Conservation (phyloP, 2,888 invertebrate species). For the Conomelus anceps region DNA sequence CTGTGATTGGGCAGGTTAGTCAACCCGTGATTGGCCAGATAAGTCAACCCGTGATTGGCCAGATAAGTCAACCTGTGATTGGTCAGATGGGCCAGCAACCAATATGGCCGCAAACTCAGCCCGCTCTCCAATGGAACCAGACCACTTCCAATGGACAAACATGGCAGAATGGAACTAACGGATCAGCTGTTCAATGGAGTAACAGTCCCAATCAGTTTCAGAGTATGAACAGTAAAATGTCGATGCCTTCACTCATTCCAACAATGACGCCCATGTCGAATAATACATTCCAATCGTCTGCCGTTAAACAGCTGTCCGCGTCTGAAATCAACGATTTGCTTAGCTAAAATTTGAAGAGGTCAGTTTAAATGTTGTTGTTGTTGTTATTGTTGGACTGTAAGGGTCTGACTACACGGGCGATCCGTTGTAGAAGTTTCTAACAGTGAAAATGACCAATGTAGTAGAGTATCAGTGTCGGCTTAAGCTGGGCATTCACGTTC, state of each 20-base stretch:
- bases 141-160: not conserved
- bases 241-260: conserved; percentile 29
- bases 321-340: conserved; percentile 40
- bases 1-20: not conserved
- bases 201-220: conserved; percentile 15
- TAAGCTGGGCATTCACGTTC: no score
- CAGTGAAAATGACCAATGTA: no score
- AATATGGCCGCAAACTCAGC: not conserved
- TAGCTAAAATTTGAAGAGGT: conserved; percentile 35
- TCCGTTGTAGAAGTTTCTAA: not conserved
- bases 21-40: not conserved
- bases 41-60: conserved; percentile 6
- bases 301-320: conserved; percentile 38
- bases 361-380: no score
- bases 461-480: no score
- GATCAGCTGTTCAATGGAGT: not conserved
- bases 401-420: not conserved
- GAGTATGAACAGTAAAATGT: conserved; percentile 22
- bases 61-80: not conserved
- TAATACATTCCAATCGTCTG: conserved; percentile 12
- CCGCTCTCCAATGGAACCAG: not conserved
- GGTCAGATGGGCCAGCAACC: conserved; percentile 4
- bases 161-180: not conserved
- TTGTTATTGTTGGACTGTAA: not conserved
- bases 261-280: conserved; percentile 20